Conservation (phyloP, 2,888 invertebrate species). For the Tinea semifulvella region DNA sequence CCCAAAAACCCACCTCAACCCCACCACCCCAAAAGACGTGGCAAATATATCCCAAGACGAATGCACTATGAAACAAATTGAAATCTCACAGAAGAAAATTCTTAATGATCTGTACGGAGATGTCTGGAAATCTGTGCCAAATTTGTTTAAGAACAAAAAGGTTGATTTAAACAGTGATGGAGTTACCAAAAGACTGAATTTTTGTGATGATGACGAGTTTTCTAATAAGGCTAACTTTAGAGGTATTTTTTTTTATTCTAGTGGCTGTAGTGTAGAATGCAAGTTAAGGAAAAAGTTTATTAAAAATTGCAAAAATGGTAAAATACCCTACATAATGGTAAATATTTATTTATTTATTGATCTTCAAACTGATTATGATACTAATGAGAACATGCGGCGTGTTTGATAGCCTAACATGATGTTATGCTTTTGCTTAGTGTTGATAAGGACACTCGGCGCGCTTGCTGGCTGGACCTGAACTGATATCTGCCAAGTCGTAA, state of each 20-base stretch:
- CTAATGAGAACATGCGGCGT: too few relatives aligned
- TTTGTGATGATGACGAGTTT: conserved; percentile 33
- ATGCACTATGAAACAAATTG: conserved; percentile 48
- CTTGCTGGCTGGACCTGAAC: too few relatives aligned
- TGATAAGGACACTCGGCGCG: too few relatives aligned
- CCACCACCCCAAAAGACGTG: conserved; percentile 44
- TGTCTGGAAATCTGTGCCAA: conserved; percentile 60
- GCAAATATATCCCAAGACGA: conserved; percentile 47
- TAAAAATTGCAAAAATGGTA: too few relatives aligned
- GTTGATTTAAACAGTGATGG: conserved; percentile 30
- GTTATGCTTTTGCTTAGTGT: too few relatives aligned
- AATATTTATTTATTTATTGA: too few relatives aligned
- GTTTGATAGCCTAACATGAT: too few relatives aligned
- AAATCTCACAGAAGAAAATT: conserved; percentile 47
- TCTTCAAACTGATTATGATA: too few relatives aligned
- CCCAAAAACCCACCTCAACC: conserved; percentile 35
- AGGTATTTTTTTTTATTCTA: neutral
- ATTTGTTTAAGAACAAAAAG: conserved; percentile 42
- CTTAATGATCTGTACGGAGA: conserved; percentile 64
- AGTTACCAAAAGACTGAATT: conserved; percentile 41
- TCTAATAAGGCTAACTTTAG: conserved; percentile 42
- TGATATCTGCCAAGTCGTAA: too few relatives aligned
- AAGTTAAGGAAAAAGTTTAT: too few relatives aligned
- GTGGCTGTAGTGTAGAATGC: too few relatives aligned
- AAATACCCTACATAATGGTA: too few relatives aligned